Base-by-base conservation (phyloP, 64 coral and sea anemone species). In the Pachyseris speciosa region DNA sequence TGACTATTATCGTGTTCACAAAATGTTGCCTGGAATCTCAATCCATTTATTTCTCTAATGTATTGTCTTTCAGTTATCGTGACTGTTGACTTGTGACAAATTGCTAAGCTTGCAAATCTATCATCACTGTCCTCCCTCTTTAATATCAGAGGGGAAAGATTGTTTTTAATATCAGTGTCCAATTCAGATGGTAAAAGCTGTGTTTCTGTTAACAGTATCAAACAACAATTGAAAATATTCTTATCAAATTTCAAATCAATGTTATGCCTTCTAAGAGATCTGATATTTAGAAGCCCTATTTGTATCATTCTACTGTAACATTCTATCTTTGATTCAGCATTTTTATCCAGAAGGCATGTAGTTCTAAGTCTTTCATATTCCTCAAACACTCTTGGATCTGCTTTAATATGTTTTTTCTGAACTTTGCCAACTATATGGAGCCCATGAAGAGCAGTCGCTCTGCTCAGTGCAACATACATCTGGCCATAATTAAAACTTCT, bases 191-290 rank as follows among this genome's bases (percentile, higher is more conserved):
- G 73, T 67, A 20, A 64, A 38, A 89, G 87, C 75, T 89, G 87
- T 42, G 72, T 89, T 76, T 89, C 87, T 67, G 87, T 89, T 22
- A 89, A 41, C 19, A 89, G 41, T 43, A 89, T 41, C 39, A 89
- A 22, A 26, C 79, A 72, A 30, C 20, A 17, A 45, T 79, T 68
- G 28, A 66, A 78, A 78, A 89, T 59, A 58, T 34, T 90, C n/a
- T 4, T 19, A 67, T 79, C 87, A 89, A 20, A 49, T 49, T 76
- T 89, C 16, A 89, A 29, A 43, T 78, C 73, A 67, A 89, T 24
- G 37, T 49, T 89, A 66, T 71, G 84, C 52, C 72, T 87, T 48
- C 13, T 22, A 50, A 87, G 67, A 40, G 60, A 87, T 57, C 61
- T 76, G 26, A 90, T 67, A 90, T 90, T 90, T 71, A 69, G 34